Conservation (phyloP, 2,888 invertebrate species). For the Timema cristinae region DNA sequence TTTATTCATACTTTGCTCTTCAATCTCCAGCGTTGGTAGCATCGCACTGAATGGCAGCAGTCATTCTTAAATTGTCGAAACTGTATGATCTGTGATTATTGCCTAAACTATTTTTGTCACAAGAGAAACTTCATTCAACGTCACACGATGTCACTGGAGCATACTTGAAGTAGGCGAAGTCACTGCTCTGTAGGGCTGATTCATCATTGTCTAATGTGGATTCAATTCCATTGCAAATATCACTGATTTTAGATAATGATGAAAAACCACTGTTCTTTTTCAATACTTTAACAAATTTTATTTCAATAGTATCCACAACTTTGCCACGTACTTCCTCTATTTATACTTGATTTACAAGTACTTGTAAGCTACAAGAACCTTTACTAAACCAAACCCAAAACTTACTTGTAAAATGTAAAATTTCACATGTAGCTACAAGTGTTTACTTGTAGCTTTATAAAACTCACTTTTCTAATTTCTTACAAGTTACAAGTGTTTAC, state of each 20-base stretch:
- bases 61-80: slow-evolving; percentile 10
- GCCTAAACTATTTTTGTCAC: slow-evolving; percentile 6
- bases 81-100: slow-evolving; percentile 12
- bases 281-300: not conserved
- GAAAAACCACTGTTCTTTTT: not conserved
- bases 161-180: slow-evolving; percentile 32
- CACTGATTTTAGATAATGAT: slow-evolving; percentile 3
- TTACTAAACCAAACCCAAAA: slow-evolving; percentile 37
- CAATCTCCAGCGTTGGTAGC: not conserved
- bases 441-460: too few relatives aligned
- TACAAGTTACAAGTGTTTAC: slow-evolving; percentile 29
- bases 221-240: not conserved
- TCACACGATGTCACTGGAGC: slow-evolving; percentile 17
- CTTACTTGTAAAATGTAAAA: slow-evolving; percentile 23
- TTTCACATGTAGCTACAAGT: too few relatives aligned
- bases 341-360: not conserved
- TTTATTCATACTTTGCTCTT: too few relatives aligned
- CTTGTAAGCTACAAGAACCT: slow-evolving; percentile 34
- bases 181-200: not conserved
- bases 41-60: slow-evolving; percentile 11
- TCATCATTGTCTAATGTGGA: slow-evolving; percentile 3
- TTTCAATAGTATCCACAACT: not conserved
- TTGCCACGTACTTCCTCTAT: not conserved
- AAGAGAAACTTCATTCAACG: slow-evolving; percentile 20
- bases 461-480: too few relatives aligned